These are phyloP conservation scores for Acromyrmex echinatior DNA, from an alignment of 1,140 invertebrate genomes.

Conservation along the genomic window DNA sequence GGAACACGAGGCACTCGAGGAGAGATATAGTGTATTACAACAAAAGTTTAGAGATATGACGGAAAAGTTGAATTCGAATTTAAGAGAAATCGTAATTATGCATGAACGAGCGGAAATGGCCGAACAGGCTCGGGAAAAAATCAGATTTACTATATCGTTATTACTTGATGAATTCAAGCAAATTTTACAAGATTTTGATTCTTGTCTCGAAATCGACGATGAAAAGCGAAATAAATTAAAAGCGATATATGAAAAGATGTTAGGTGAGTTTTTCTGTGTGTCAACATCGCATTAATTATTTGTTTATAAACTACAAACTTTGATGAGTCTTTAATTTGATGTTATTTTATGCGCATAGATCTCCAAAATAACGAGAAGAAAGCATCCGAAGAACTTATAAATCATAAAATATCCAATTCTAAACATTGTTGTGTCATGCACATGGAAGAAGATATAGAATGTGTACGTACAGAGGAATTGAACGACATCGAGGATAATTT, in stretches of 20 bases:
- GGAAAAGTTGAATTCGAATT: conserved; percentile 87
- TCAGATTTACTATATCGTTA: conserved; percentile 89
- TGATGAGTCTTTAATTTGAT: neutral
- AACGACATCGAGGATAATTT: conserved; percentile 81
- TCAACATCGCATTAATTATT: conserved; percentile 38
- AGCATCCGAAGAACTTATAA: conserved; percentile 87
- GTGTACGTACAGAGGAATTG: conserved; percentile 36
- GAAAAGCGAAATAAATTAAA: conserved; percentile 85
- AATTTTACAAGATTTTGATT: conserved; percentile 86
- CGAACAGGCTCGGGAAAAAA: conserved; percentile 89
- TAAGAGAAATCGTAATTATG: conserved; percentile 88
- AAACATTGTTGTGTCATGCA: conserved; percentile 33
- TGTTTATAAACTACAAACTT: neutral
- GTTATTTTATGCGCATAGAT: conserved; percentile 77
- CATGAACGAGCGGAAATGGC: conserved; percentile 89
- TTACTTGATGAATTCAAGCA: conserved; percentile 89
- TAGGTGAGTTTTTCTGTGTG: conserved; percentile 84
- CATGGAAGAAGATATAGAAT: neutral
- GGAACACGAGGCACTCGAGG: conserved; percentile 87
- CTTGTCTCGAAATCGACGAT: conserved; percentile 73
- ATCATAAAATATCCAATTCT: conserved; percentile 83
- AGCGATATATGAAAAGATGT: conserved; percentile 88
- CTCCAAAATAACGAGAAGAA: conserved; percentile 88
- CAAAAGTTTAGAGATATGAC: conserved; percentile 89
- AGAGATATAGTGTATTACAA: conserved; percentile 85